These are phyloP conservation scores for Salvelinus fontinalis DNA, from an alignment of 2,113 vertebrate species.

Conservation along the genomic window DNA sequence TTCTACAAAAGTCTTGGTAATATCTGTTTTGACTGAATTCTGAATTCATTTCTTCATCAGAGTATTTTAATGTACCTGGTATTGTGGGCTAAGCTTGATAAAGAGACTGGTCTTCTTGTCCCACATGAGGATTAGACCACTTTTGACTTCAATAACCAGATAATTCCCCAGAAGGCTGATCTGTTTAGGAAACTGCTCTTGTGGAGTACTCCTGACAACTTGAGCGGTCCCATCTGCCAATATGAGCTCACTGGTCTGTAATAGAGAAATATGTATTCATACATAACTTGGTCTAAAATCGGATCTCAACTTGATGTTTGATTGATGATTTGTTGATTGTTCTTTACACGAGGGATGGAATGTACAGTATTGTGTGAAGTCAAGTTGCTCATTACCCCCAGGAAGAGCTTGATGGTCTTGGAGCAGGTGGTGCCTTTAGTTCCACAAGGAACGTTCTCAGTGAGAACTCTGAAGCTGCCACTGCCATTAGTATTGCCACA, in stretches of 20 bases:
- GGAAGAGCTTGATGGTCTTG: slow-evolving; percentile 88
- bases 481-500: slow-evolving; percentile 64
- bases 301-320: not conserved
- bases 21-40: not conserved
- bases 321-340: slow-evolving; percentile 3
- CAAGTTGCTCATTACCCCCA: slow-evolving; percentile 71
- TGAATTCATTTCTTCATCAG: not conserved
- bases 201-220: slow-evolving; percentile 66
- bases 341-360: not conserved
- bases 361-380: not conserved
- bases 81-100: slow-evolving; percentile 80
- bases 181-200: slow-evolving; percentile 67
- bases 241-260: slow-evolving; percentile 83
- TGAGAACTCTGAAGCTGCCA: slow-evolving; percentile 84
- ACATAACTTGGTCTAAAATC: slow-evolving; percentile 2
- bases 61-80: slow-evolving; percentile 75
- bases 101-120: slow-evolving; percentile 90
- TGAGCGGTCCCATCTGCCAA: slow-evolving; percentile 79
- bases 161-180: slow-evolving; percentile 86
- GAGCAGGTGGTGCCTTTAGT: slow-evolving; percentile 91
- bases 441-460: slow-evolving; percentile 91
- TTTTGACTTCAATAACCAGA: slow-evolving; percentile 77
- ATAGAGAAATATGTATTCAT: not conserved
- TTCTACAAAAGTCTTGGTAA: not conserved
- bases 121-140: slow-evolving; percentile 86